Percentiles rank a stretch among this genome's conserved stretches.
Conservation (phyloP, 2,113 vertebrate species). For the Eretmochelys imbricata region DNA sequence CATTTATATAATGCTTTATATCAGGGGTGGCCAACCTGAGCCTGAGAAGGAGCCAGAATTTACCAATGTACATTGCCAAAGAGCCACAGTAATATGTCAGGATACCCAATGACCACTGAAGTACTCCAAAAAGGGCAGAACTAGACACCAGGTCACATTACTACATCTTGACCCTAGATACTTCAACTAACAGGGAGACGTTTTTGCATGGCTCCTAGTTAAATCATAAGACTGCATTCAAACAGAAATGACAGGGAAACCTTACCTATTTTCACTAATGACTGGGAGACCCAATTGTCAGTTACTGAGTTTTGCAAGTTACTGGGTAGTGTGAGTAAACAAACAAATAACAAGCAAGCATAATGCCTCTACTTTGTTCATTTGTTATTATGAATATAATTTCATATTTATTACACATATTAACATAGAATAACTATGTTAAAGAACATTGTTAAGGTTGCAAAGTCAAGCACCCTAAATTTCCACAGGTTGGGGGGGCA, state of each 20-base stretch:
- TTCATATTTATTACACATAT: conserved; percentile 14
- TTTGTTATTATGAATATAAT: conserved; percentile 17
- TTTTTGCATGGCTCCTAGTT: conserved; percentile 49
- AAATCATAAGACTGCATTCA: conserved; percentile 40
- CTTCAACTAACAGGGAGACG: conserved; percentile 51
- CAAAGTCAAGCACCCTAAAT: conserved; percentile 24
- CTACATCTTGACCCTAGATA: conserved; percentile 37
- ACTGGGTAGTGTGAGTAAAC: conserved; percentile 13
- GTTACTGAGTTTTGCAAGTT: conserved; percentile 28
- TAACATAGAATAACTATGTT: not conserved
- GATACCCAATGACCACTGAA: not conserved
- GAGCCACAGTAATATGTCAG: not conserved
- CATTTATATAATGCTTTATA: not conserved
- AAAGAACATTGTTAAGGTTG: not conserved
- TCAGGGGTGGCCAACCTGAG: too few species aligned
- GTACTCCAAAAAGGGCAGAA: conserved; percentile 34
- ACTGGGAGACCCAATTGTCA: conserved; percentile 20
- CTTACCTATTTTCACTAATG: conserved; percentile 51
- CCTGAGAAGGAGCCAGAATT: too few species aligned
- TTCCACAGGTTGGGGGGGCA: not conserved
- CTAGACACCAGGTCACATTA: conserved; percentile 44
- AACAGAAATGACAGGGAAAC: conserved; percentile 61
- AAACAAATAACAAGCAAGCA: conserved; percentile 31
- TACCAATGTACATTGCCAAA: too few species aligned
- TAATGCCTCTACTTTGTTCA: not conserved